These are phyloP conservation scores for Corydoras sp. DNA, from an alignment of 2,113 vertebrate species.

Conservation along the genomic window DNA sequence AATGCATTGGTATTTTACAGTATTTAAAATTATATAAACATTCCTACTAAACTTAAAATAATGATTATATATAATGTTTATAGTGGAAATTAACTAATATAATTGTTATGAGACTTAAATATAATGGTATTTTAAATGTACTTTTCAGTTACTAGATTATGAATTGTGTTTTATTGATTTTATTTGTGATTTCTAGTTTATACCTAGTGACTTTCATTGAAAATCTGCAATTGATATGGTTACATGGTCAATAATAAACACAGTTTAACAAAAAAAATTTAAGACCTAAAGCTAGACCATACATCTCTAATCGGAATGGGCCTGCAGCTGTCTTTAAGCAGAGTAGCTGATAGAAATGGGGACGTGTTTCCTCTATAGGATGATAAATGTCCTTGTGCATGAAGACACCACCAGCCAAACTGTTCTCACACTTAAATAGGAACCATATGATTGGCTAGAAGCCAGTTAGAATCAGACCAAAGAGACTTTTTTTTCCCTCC, in stretches of 20 bases:
- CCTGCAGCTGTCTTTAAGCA: conserved; percentile 37
- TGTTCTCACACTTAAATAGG: conserved; percentile 53
- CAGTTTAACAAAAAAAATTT: neutral
- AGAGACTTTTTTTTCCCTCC: neutral
- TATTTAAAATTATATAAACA: too few species aligned
- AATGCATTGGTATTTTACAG: too few species aligned
- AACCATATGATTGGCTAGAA: conserved; percentile 65
- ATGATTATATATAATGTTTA: too few species aligned
- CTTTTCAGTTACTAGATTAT: too few species aligned
- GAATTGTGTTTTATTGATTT: too few species aligned
- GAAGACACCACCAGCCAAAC: conserved; percentile 43
- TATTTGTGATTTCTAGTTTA: too few species aligned
- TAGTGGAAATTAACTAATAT: too few species aligned
- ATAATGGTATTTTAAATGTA: too few species aligned
- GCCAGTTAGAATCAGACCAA: conserved; percentile 48
- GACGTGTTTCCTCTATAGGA: conserved; percentile 52
- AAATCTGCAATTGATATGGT: too few species aligned
- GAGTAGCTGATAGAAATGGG: conserved; percentile 45
- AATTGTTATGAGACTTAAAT: too few species aligned
- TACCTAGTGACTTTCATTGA: too few species aligned
- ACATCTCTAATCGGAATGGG: neutral
- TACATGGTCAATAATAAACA: conserved; percentile 1
- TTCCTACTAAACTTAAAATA: too few species aligned
- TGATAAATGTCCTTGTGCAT: conserved; percentile 51
- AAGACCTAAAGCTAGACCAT: conserved; percentile 16